Percentiles rank a stretch among this genome's conserved stretches.
Conservation (phyloP, 2,888 invertebrate species). For the Drosophila diplacantha region DNA sequence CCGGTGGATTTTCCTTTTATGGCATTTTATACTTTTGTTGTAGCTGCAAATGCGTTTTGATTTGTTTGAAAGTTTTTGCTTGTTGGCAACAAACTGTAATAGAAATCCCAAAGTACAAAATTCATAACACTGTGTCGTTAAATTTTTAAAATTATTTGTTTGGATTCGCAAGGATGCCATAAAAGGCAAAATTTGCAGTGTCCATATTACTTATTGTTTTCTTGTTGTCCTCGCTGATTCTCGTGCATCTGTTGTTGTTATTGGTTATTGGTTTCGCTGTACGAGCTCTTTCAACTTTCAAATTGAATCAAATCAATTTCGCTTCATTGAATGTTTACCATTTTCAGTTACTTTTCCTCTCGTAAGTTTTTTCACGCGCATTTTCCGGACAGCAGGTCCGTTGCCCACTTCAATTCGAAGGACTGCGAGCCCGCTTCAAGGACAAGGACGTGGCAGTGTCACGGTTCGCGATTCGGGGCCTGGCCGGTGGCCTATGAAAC, state of each 20-base stretch:
- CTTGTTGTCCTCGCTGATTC: not conserved
- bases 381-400: conserved; percentile 34
- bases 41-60: too few species aligned
- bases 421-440: conserved; percentile 3
- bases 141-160: too few species aligned
- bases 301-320: conserved; percentile 70
- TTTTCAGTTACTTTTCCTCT: conserved; percentile 38
- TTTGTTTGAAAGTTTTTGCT: too few species aligned
- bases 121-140: too few species aligned
- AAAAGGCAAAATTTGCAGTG: not conserved
- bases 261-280: conserved; percentile 25
- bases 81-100: too few species aligned
- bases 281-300: conserved; percentile 46
- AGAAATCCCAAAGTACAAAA: too few species aligned
- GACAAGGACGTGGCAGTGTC: conserved; percentile 35
- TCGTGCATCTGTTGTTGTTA: conserved; percentile 5
- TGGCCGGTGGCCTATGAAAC: not conserved
- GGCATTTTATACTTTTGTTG: too few species aligned
- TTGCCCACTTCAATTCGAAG: conserved; percentile 18
- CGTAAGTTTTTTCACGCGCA: conserved; percentile 32
- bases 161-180: not conserved
- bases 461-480: conserved; percentile 8
- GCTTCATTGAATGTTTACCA: conserved; percentile 67
- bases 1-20: too few species aligned
- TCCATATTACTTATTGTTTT: conserved; percentile 9